Evolutionary conservation across 2,113 vertebrate genomes (phyloP), one percentile per base, ranked within the genome.

Genomic region (Ptychochromis oligacanthus): DNA sequence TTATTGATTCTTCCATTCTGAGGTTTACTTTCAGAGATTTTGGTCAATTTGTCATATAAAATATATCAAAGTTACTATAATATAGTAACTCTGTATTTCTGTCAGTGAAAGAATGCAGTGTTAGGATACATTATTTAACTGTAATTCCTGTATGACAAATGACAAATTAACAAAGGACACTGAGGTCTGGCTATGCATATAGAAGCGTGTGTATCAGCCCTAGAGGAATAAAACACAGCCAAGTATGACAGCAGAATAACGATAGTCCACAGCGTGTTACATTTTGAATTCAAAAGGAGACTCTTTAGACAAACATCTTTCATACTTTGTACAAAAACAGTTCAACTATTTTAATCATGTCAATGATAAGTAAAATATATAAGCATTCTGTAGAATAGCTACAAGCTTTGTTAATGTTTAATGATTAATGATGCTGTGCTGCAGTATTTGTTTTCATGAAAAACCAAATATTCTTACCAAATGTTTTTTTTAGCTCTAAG

Each of bases 231-330:
- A 77, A 65, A 77, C 22, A 46, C 9, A 75, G 54, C 18, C 22
- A 18, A 56, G 60, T 61, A 11, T 59, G 31, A 56, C 36, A 82
- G 18, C 79, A 57, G 28, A 78, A 65, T 38, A 43, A 64, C 24
- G 18, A 24, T 6, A n/a, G 20, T 24, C 22, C 22, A 13, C 22
- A 34, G n/a, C 6, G 12, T 26, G 24, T 31, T 28, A 38, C 55
- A 56, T 62, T 67, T 80, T 22, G 20, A 75, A 64, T 89, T 81
- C 18, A 82, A 72, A 72, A 72, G 46, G 70, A 64, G 12, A 65
- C n/a, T 2, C 56, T 61, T 49, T 14, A 4, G 18, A 20, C 34
- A 54, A 84, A 60, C 1, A 57, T 17, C 1, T 4, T 82, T 67
- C 40, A 43, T 54, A 52, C 22, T 70, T 70, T 70, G 15, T 24